A percentile compares a stretch with the other conserved stretches of the same genome.
Evolutionary conservation across 2,888 invertebrate species (phyloP).

Genomic region (Cataglyphis altisquamis): DNA sequence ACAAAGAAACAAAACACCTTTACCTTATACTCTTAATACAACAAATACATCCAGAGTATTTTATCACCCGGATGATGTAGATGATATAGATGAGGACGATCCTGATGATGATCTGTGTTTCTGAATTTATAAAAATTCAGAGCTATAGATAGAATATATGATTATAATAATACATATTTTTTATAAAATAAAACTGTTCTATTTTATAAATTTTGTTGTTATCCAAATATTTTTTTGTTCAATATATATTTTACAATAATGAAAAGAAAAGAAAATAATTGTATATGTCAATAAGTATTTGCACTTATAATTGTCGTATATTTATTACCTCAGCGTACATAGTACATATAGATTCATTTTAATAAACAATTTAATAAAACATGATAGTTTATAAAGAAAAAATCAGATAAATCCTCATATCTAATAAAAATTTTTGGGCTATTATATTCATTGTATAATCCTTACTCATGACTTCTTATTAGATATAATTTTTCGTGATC

Average conservation of each 20-base stretch:
- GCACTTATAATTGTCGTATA: constrained; percentile 74
- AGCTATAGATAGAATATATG: background rate
- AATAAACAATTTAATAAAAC: constrained; percentile 22
- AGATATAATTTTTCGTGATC: background rate
- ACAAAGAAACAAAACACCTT: constrained; percentile 79
- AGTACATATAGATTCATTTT: background rate
- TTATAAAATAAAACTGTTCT: background rate
- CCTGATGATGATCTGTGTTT: constrained; percentile 95
- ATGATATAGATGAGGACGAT: constrained; percentile 94
- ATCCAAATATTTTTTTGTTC: background rate
- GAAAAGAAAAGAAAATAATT: background rate
- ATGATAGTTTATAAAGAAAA: background rate
- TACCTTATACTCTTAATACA: constrained; percentile 79
- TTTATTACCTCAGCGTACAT: constrained; percentile 72
- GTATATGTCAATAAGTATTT: background rate
- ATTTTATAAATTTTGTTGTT: constrained; percentile 15
- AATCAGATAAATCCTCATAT: background rate
- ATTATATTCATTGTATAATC: background rate
- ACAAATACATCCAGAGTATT: constrained; percentile 87
- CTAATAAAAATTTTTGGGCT: background rate
- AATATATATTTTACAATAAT: background rate
- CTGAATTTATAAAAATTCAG: constrained; percentile 77
- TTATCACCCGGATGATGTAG: constrained; percentile 92
- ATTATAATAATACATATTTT: constrained; percentile 20
- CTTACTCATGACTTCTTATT: background rate